Evolutionary conservation across 2,797 vertebrate species (phyloP).

Genomic region (Coranthus polyacanthus): DNA sequence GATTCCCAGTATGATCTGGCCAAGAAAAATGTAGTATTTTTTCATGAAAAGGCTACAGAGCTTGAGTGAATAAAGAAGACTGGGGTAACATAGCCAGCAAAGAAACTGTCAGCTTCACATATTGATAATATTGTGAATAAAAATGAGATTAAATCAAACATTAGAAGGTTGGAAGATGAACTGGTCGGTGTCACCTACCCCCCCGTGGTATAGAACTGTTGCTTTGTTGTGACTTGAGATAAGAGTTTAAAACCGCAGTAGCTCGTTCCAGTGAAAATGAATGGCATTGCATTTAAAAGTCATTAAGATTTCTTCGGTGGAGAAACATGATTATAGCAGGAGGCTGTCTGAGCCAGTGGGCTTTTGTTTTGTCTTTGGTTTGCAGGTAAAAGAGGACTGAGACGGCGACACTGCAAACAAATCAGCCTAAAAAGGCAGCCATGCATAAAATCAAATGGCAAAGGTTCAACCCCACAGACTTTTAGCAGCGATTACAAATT

Average conservation of each 20-base stretch:
- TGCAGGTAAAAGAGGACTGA: constrained; percentile 21
- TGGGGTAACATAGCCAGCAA: too few species aligned
- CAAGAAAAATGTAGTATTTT: not conserved
- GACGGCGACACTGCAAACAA: constrained; percentile 11
- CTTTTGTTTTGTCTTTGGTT: constrained; percentile 9
- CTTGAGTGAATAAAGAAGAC: not conserved
- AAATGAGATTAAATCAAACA: too few species aligned
- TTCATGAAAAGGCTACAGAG: not conserved
- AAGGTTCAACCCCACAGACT: constrained; percentile 8
- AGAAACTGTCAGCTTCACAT: too few species aligned
- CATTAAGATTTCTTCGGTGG: constrained; percentile 9
- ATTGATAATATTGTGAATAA: too few species aligned
- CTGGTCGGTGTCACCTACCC: too few species aligned
- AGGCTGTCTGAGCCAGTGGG: constrained; percentile 9
- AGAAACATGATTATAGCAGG: constrained; percentile 2
- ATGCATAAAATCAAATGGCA: constrained; percentile 2
- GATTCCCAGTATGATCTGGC: not conserved
- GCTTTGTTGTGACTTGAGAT: too few species aligned
- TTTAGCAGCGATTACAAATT: constrained; percentile 18
- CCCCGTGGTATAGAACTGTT: too few species aligned
- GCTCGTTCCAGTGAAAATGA: constrained; percentile 6
- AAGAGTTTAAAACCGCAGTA: too few species aligned
- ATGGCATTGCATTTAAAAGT: constrained; percentile 8
- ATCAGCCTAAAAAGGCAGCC: constrained; percentile 10
- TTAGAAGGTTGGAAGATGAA: too few species aligned